Conservation (phyloP, 2,888 invertebrate species). For the Orthonychiurus folsomi region DNA sequence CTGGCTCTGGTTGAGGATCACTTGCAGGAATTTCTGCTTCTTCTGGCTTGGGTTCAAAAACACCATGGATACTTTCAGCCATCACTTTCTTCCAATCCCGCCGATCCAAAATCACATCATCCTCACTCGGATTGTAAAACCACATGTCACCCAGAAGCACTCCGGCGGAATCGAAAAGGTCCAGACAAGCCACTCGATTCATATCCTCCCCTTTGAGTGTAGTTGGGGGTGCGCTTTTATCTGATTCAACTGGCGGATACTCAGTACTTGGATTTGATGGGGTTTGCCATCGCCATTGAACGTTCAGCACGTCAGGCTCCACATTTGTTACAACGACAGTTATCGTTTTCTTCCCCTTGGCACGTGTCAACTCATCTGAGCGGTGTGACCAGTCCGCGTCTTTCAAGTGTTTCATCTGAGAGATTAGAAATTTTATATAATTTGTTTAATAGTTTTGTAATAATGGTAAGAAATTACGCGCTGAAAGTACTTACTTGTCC, state of each 20-base stretch:
- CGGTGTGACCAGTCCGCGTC: constrained; percentile 71
- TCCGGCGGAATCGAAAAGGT: constrained; percentile 77
- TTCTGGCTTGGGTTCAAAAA: background rate
- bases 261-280: constrained; percentile 23
- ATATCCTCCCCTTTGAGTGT: constrained; percentile 50
- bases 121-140: constrained; percentile 61
- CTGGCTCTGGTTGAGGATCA: too few species aligned
- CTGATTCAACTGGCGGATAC: background rate
- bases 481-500: too few species aligned
- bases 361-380: constrained; percentile 60
- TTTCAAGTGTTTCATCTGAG: constrained; percentile 54
- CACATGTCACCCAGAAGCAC: constrained; percentile 82
- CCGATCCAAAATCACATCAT: constrained; percentile 63
- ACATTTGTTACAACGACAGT: constrained; percentile 74
- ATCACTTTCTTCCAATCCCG: constrained; percentile 58
- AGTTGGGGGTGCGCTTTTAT: background rate
- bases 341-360: constrained; percentile 44
- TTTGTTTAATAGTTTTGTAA: background rate
- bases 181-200: constrained; percentile 67
- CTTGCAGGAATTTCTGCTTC: too few species aligned
- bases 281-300: constrained; percentile 72
- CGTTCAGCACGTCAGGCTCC: constrained; percentile 67
- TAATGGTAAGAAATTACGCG: background rate
- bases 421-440: too few species aligned
- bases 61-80: constrained; percentile 16